phyloP scores from a whole-genome alignment of 2,888 invertebrate species.

The Diaprepes abbreviatus region DNA sequence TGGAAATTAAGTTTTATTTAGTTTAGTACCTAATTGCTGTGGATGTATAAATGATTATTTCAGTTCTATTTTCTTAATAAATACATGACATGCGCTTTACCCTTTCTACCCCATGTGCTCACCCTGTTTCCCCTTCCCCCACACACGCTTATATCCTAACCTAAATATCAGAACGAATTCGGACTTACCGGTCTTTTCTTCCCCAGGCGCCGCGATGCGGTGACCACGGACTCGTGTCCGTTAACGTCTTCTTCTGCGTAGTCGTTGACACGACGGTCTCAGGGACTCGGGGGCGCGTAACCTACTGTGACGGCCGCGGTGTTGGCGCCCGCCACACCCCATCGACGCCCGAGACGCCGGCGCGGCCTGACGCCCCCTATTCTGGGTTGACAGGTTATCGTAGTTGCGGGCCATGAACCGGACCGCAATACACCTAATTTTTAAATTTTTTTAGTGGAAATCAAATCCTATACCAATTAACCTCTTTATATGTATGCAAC shows the following conservation, averaged over 20 bases:
- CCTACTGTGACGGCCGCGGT: slow-evolving; percentile 64
- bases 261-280: slow-evolving; percentile 53
- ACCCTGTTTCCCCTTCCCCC: neutral
- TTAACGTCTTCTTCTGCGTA: slow-evolving; percentile 35
- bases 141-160: slow-evolving; percentile 14
- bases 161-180: slow-evolving; percentile 19
- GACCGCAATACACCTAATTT: slow-evolving; percentile 49
- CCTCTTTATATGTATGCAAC: too few relatives aligned
- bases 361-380: slow-evolving; percentile 57
- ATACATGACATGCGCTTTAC: slow-evolving; percentile 21
- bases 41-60: too few relatives aligned
- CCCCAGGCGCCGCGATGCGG: slow-evolving; percentile 6
- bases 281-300: slow-evolving; percentile 61
- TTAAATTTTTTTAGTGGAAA: neutral
- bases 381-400: slow-evolving; percentile 45
- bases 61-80: neutral
- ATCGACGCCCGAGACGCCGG: slow-evolving; percentile 63
- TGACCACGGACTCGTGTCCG: slow-evolving; percentile 30
- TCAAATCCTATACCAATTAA: too few relatives aligned
- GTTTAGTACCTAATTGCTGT: too few relatives aligned
- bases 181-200: slow-evolving; percentile 35
- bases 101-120: slow-evolving; percentile 26
- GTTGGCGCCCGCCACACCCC: slow-evolving; percentile 67
- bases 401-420: slow-evolving; percentile 37
- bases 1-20: too few relatives aligned